Evolutionary conservation across 2,888 invertebrate species (phyloP).

Genomic region (Polia nebulosa): DNA sequence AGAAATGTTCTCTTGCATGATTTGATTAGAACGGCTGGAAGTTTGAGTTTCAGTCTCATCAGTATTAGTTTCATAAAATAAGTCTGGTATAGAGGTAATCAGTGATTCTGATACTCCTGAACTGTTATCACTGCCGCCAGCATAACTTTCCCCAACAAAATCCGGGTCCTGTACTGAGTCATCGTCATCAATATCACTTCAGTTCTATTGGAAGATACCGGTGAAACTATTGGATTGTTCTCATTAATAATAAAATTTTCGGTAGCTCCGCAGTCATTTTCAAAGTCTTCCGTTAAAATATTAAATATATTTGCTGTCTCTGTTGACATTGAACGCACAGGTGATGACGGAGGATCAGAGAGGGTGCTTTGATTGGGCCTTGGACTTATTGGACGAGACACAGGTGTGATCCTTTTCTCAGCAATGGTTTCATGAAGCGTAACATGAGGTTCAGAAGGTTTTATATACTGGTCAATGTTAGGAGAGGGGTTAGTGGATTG

Average conservation of each 20-base stretch:
- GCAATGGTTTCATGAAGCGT: neutral
- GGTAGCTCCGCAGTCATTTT: neutral
- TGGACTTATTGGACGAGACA: neutral
- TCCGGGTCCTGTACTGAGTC: slow-evolving; percentile 39
- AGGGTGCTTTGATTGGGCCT: neutral
- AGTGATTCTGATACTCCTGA: slow-evolving; percentile 28
- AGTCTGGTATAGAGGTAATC: slow-evolving; percentile 24
- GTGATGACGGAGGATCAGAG: neutral
- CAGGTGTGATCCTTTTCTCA: neutral
- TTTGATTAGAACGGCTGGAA: slow-evolving; percentile 20
- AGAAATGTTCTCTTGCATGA: slow-evolving; percentile 19
- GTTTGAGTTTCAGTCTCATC: slow-evolving; percentile 24
- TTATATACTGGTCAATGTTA: neutral
- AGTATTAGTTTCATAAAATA: slow-evolving; percentile 17
- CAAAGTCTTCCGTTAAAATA: slow-evolving; percentile 11
- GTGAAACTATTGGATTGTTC: slow-evolving; percentile 5
- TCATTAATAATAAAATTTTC: neutral
- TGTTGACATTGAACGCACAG: slow-evolving; percentile 3
- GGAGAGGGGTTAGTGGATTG: neutral
- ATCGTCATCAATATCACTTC: slow-evolving; percentile 18
- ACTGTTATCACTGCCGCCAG: slow-evolving; percentile 28
- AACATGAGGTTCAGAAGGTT: neutral
- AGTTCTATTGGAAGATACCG: slow-evolving; percentile 24
- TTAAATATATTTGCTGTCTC: slow-evolving; percentile 20
- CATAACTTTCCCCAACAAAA: slow-evolving; percentile 30